Percentiles rank a stretch among this genome's conserved stretches.
phyloP scores from a whole-genome alignment of 2,888 invertebrate species.

The Trichogramma dendrolimi region DNA sequence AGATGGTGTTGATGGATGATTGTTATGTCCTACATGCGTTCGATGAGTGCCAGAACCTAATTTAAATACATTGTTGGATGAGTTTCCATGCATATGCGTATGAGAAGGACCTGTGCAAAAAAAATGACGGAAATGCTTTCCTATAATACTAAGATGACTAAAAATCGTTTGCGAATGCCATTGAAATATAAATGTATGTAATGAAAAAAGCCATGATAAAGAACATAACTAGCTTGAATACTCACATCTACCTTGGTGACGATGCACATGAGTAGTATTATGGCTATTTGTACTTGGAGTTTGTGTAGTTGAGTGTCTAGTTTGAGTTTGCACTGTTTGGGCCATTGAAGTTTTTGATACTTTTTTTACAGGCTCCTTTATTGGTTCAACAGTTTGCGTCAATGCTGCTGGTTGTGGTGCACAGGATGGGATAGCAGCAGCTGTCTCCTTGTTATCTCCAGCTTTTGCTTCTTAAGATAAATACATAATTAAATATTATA shows the following conservation, averaged over 20 bases:
- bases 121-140: too few relatives aligned
- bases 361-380: constrained; percentile 21
- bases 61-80: constrained; percentile 39
- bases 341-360: constrained; percentile 20
- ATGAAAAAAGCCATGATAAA: neutral
- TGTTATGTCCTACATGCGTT: constrained; percentile 40
- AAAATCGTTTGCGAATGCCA: neutral
- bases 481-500: too few relatives aligned
- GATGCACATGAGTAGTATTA: constrained; percentile 35
- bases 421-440: too few relatives aligned
- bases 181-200: neutral
- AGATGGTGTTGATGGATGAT: constrained; percentile 41
- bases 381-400: constrained; percentile 9
- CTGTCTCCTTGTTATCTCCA: too few relatives aligned
- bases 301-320: constrained; percentile 49
- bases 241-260: constrained; percentile 40
- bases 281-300: constrained; percentile 39
- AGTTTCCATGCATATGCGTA: constrained; percentile 41
- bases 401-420: constrained; percentile 1
- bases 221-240: constrained; percentile 5
- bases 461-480: too few relatives aligned
- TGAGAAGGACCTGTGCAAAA: constrained; percentile 39
- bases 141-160: too few relatives aligned
- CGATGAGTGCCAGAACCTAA: constrained; percentile 37
- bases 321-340: constrained; percentile 41